A percentile compares a stretch with the other conserved stretches of the same genome.
Evolutionary conservation across 2,888 invertebrate species (phyloP).

Genomic region (Desoria tigrina): DNA sequence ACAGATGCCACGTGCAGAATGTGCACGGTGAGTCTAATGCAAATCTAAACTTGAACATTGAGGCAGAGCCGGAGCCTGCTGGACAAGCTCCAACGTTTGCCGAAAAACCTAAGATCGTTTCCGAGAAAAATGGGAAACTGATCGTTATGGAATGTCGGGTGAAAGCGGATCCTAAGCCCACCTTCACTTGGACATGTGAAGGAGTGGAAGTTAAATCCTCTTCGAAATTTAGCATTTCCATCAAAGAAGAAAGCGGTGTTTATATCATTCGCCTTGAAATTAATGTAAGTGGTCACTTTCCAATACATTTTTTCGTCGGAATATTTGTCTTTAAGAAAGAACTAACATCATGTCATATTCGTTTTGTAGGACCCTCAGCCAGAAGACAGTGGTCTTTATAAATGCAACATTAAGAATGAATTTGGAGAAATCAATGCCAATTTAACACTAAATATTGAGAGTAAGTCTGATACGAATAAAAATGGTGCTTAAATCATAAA

Average conservation of each 20-base stretch:
- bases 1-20: conserved; percentile 97
- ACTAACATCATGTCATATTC: not conserved
- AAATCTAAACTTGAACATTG: conserved; percentile 81
- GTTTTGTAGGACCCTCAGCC: conserved; percentile 76
- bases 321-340: not conserved
- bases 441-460: conserved; percentile 95
- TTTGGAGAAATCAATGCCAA: conserved; percentile 96
- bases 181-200: conserved; percentile 80
- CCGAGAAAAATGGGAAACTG: conserved; percentile 77
- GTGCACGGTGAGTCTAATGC: conserved; percentile 94
- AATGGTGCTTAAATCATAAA: too few relatives aligned
- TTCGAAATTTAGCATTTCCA: conserved; percentile 74
- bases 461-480: conserved; percentile 67
- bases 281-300: conserved; percentile 62
- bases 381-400: conserved; percentile 95
- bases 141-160: conserved; percentile 87
- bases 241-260: conserved; percentile 68
- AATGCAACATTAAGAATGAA: conserved; percentile 94
- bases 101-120: conserved; percentile 83
- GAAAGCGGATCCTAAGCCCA: conserved; percentile 77
- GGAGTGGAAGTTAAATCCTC: conserved; percentile 77
- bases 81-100: conserved; percentile 92
- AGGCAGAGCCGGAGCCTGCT: conserved; percentile 95
- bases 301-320: too few relatives aligned
- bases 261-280: conserved; percentile 85